Percentiles rank a stretch among this genome's conserved stretches.
Conservation (phyloP, 2,113 vertebrate genomes). For the Elachura formosa region DNA sequence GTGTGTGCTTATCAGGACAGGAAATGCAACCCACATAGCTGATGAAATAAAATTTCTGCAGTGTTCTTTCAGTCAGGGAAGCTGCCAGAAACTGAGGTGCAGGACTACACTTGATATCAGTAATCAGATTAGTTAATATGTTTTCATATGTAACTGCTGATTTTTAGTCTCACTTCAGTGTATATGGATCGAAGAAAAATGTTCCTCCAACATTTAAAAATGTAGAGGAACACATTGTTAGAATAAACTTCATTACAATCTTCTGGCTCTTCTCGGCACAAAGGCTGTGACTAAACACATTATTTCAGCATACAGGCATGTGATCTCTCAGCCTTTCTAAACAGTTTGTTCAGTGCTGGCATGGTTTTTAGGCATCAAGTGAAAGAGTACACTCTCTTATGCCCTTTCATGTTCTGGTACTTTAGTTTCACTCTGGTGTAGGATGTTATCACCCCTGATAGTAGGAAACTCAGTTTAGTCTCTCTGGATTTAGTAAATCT, state of each 20-base stretch:
- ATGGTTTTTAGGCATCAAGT: background rate
- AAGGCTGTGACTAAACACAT: background rate
- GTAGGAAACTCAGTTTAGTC: background rate
- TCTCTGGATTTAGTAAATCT: background rate
- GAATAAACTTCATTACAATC: background rate
- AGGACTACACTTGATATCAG: background rate
- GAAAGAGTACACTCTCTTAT: background rate
- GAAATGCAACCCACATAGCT: conserved; percentile 40
- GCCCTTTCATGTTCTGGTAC: background rate
- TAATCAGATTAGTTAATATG: background rate
- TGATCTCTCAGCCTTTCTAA: background rate
- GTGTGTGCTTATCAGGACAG: conserved; percentile 56
- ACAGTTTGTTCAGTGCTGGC: background rate
- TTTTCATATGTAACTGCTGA: background rate
- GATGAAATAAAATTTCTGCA: conserved; percentile 60
- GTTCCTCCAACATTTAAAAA: background rate
- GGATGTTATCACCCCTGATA: background rate
- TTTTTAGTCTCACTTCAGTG: background rate
- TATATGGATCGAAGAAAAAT: background rate
- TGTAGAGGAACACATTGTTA: background rate
- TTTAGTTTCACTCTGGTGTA: background rate
- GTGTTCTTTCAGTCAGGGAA: conserved; percentile 50
- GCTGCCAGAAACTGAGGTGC: background rate
- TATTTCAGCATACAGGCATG: background rate
- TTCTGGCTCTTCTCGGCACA: background rate